Evolutionary conservation across 2,113 vertebrate genomes (phyloP), one percentile per base, ranked within the genome.

Genomic region (Poicephalus meyeri): DNA sequence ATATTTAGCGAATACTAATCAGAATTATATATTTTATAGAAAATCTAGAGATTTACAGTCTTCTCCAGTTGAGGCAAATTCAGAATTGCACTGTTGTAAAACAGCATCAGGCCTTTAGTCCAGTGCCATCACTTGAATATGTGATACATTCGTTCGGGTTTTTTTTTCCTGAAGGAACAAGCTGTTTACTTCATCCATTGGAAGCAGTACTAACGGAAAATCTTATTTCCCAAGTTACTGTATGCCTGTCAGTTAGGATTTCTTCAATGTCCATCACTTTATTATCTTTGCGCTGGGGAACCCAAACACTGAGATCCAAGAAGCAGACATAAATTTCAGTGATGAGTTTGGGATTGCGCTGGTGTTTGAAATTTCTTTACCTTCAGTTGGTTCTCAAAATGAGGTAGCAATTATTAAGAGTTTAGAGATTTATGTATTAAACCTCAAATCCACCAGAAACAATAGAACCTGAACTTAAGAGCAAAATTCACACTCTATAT

Each of bases 191-290:
- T 64, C 28, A 70, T 58, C 56, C 18, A 61, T 60, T 72, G 81
- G 66, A 88, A 76, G 28, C 4, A 76, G 12, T 56, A 24, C 15
- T 69, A 92, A 95, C 63, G 76, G 77, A 91, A 95, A 95, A 65
- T 42, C 47, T 88, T 89, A 92, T 92, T 95, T 94, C 71, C 76
- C 78, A 77, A 91, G 47, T 44, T 24, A 86, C n/a, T 83, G 11
- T 50, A 60, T 13, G 11, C 79, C 56, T 88, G 84, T 70, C 87
- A 82, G 37, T 42, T 79, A 91, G 31, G 44, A 93, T 95, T 95
- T 93, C 74, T 73, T 33, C 94, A 89, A 93, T 16, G 53, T 73
- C 63, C 26, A 49, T 86, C 68, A 82, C 13, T 80, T 89, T 72
- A 77, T 79, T 92, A 46, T 85, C 61, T 65, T 31, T 85, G 37